Conservation (phyloP, 2,797 vertebrate species). For the Babyrousa celebensis region DNA sequence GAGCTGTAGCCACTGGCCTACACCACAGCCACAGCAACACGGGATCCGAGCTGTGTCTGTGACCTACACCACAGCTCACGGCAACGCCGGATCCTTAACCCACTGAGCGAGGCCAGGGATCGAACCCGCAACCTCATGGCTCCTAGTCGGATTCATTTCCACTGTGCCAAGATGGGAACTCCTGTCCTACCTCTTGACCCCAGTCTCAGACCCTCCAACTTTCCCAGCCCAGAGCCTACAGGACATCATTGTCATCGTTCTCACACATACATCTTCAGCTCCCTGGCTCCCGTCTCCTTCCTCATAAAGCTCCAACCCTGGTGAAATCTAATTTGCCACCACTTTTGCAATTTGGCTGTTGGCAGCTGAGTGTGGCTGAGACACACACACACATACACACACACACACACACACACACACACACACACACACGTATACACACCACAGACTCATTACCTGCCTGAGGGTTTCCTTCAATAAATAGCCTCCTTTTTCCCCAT, state of each 20-base stretch:
- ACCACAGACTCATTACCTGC: not conserved
- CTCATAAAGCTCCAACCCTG: not conserved
- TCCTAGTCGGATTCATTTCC: no score
- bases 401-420: no score
- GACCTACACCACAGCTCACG: no score
- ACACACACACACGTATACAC: no score
- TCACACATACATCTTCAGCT: not conserved
- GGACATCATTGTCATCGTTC: not conserved
- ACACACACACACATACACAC: not conserved
- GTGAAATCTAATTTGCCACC: not conserved
- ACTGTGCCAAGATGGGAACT: no score
- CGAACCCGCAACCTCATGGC: no score
- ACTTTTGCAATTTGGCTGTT: not conserved
- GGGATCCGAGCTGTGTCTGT: no score
- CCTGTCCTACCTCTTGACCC: not conserved
- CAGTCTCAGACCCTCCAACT: not conserved
- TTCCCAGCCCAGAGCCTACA: not conserved
- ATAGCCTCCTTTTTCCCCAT: not conserved
- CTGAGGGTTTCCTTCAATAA: not conserved
- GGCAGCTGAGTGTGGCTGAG: not conserved
- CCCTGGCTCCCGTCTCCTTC: not conserved
- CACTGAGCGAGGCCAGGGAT: no score
- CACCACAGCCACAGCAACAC: no score
- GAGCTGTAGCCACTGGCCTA: no score
- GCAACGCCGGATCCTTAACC: no score